Evolutionary conservation across 2,113 vertebrate species (phyloP).

Genomic region (Lipophrys pholis): DNA sequence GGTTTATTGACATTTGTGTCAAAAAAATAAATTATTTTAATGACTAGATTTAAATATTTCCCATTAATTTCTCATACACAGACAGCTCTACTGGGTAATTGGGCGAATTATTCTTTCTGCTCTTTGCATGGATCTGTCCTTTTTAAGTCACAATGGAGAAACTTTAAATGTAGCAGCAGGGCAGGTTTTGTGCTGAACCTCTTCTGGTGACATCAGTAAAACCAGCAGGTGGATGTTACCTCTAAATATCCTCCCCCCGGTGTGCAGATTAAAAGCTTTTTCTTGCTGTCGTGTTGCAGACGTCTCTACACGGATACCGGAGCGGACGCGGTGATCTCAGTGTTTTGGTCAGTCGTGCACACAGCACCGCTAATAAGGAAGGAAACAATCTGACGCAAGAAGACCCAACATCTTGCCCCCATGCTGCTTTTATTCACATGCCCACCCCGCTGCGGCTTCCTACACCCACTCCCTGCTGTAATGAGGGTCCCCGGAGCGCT

Average conservation of each 20-base stretch:
- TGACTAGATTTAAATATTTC: no score
- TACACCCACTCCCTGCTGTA: conserved; percentile 70
- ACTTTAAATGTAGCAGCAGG: no score
- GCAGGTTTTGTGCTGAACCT: not conserved
- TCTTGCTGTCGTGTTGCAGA: no score
- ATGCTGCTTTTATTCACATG: conserved; percentile 53
- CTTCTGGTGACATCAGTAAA: not conserved
- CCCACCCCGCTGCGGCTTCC: conserved; percentile 30
- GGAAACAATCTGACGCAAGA: conserved; percentile 58
- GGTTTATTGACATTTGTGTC: no score
- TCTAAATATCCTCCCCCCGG: not conserved
- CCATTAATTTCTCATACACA: no score
- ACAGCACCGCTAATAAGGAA: conserved; percentile 57
- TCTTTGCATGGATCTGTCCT: no score
- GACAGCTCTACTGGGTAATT: no score
- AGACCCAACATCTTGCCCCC: conserved; percentile 51
- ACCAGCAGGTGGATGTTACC: conserved; percentile 19
- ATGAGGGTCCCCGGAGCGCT: conserved; percentile 66
- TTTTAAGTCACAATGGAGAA: no score
- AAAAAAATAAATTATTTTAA: no score
- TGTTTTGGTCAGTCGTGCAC: conserved; percentile 42
- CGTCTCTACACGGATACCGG: no score
- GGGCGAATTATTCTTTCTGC: no score
- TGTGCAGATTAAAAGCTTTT: not conserved
- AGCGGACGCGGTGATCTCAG: conserved; percentile 4